These are phyloP conservation scores for Bedellia somnulentella DNA, from an alignment of 2,888 invertebrate species.

Conservation along the genomic window DNA sequence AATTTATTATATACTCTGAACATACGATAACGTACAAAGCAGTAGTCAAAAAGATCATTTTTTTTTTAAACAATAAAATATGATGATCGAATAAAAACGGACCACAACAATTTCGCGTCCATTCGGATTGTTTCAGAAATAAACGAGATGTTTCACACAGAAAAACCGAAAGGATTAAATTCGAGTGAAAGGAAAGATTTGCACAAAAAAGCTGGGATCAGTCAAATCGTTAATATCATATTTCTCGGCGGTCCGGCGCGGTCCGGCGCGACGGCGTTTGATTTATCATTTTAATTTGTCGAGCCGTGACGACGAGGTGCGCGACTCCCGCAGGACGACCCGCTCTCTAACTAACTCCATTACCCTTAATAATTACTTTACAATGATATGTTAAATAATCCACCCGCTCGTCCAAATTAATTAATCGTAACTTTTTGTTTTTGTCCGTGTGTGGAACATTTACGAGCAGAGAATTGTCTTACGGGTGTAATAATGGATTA, in stretches of 20 bases:
- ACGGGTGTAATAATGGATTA: constrained; percentile 5
- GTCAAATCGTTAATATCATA: constrained; percentile 2
- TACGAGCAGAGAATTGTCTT: background rate
- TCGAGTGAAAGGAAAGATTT: no score
- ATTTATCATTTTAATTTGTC: constrained; percentile 58
- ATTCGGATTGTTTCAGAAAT: no score
- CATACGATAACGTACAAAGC: no score
- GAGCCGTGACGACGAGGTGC: constrained; percentile 34
- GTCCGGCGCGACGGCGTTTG: constrained; percentile 39
- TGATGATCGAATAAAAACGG: no score
- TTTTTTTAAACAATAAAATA: no score
- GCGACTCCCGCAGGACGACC: constrained; percentile 22
- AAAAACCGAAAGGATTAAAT: no score
- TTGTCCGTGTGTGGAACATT: background rate
- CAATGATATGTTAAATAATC: constrained; percentile 4
- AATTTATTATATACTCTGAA: no score
- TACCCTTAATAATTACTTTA: constrained; percentile 6
- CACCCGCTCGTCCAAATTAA: background rate
- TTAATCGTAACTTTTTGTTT: constrained; percentile 1
- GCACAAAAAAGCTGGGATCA: background rate
- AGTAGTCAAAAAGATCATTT: no score
- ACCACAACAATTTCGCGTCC: no score
- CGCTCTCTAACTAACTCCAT: constrained; percentile 8
- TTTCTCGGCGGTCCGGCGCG: constrained; percentile 12
- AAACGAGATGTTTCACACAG: no score